These are phyloP conservation scores for Myotis lucifugus DNA, from an alignment of 2,113 vertebrate species.

Conservation along the genomic window DNA sequence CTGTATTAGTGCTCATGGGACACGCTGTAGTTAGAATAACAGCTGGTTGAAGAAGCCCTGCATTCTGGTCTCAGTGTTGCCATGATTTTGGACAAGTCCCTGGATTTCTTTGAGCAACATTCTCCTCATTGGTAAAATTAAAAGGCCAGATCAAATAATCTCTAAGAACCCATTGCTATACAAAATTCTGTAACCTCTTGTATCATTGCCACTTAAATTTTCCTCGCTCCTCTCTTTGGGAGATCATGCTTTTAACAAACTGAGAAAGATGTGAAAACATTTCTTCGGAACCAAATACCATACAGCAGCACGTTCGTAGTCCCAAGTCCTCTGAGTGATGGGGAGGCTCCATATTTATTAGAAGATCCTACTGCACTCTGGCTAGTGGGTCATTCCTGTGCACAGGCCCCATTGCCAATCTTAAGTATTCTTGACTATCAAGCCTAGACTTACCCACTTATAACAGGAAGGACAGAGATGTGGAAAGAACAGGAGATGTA, in stretches of 20 bases:
- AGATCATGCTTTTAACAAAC: background rate
- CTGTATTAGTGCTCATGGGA: accelerated
- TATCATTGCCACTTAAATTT: background rate
- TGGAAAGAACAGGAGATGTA: background rate
- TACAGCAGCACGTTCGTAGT: background rate
- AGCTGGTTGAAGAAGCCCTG: background rate
- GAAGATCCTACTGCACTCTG: background rate
- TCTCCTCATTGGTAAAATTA: background rate
- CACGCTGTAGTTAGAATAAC: background rate
- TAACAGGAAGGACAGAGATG: background rate
- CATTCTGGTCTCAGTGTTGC: background rate
- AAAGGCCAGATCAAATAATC: background rate
- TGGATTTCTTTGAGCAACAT: background rate
- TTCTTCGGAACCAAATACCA: background rate
- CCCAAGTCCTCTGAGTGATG: background rate
- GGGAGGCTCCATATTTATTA: background rate
- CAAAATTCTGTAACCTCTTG: background rate
- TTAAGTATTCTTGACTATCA: background rate
- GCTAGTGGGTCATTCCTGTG: background rate
- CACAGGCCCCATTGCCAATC: background rate
- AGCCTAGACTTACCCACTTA: background rate
- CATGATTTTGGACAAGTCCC: background rate
- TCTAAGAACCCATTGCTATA: background rate
- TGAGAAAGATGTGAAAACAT: background rate
- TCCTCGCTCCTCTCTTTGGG: background rate